A percentile compares a stretch with the other conserved stretches of the same genome.
These are phyloP conservation scores for Drosophila albomicans DNA, from an alignment of 1,140 invertebrate species.

Conservation along the genomic window DNA sequence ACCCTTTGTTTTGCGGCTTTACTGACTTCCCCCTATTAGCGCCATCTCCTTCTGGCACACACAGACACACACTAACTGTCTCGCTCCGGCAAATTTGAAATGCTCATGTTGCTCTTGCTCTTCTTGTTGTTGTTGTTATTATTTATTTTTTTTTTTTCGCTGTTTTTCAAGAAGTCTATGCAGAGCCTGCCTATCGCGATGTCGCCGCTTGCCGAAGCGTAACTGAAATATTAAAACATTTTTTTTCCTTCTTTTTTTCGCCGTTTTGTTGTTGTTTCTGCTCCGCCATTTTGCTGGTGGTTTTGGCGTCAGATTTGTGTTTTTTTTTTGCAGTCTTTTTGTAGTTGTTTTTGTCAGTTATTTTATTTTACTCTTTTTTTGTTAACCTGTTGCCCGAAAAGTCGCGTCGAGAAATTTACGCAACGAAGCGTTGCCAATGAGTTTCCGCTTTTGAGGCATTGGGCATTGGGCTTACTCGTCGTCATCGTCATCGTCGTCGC, in stretches of 20 bases:
- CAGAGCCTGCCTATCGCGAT: constrained; percentile 75
- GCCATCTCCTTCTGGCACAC: constrained; percentile 11
- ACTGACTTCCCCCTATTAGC: constrained; percentile 19
- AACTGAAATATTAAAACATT: constrained; percentile 83
- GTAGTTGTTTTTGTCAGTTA: constrained; percentile 18
- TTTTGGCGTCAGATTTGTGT: constrained; percentile 75
- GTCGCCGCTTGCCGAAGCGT: constrained; percentile 77
- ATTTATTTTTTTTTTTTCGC: no score
- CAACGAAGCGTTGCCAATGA: constrained; percentile 84
- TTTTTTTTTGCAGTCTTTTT: constrained; percentile 43
- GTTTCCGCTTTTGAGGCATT: constrained; percentile 81
- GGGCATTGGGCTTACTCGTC: constrained; percentile 71
- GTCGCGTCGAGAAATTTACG: constrained; percentile 79
- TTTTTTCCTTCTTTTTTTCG: constrained; percentile 53
- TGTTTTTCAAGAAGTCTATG: constrained; percentile 71
- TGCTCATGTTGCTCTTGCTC: constrained; percentile 37
- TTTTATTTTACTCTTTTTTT: constrained; percentile 30
- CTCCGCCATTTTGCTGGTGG: constrained; percentile 75
- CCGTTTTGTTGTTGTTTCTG: constrained; percentile 43
- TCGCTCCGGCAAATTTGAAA: constrained; percentile 47
- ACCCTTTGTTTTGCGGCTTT: constrained; percentile 60
- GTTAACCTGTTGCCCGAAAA: constrained; percentile 77
- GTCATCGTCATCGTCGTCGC: constrained; percentile 48
- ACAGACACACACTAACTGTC: not conserved
- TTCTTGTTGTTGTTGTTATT: not conserved